phyloP scores from a whole-genome alignment of 2,797 vertebrate genomes.

The Amblyraja radiata region DNA sequence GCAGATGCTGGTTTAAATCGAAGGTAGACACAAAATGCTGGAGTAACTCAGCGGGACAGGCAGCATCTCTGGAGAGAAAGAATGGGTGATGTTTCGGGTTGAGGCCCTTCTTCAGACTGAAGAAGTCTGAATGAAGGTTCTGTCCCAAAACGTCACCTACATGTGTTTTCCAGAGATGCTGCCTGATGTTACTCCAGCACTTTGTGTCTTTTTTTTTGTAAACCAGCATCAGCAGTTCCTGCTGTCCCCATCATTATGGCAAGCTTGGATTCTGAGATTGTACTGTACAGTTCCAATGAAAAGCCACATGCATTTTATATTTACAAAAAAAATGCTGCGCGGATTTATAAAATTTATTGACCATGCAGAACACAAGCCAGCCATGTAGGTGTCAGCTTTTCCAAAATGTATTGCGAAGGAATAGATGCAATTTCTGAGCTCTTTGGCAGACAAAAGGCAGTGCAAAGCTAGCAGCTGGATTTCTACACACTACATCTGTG shows the following conservation, averaged over 20 bases:
- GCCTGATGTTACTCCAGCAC: too few species aligned
- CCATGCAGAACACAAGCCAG: not conserved
- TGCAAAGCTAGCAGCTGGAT: constrained; percentile 27
- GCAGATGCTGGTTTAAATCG: too few species aligned
- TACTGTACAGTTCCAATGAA: not conserved
- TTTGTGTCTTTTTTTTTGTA: too few species aligned
- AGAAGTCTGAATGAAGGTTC: too few species aligned
- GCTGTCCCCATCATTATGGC: not conserved
- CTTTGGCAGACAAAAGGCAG: not conserved
- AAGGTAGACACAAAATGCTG: too few species aligned
- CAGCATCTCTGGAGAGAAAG: too few species aligned
- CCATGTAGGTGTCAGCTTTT: not conserved
- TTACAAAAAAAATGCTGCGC: not conserved
- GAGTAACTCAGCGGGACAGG: too few species aligned
- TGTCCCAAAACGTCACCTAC: too few species aligned
- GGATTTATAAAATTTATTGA: not conserved
- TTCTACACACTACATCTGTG: constrained; percentile 22
- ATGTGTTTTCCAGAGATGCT: too few species aligned
- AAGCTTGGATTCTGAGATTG: not conserved
- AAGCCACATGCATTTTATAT: not conserved
- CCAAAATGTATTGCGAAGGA: not conserved
- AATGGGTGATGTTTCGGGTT: too few species aligned
- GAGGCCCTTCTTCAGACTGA: too few species aligned
- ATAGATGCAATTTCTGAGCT: not conserved
- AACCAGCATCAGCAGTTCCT: too few species aligned